Conservation (phyloP, 2,113 vertebrate species). For the Neogale vison region DNA sequence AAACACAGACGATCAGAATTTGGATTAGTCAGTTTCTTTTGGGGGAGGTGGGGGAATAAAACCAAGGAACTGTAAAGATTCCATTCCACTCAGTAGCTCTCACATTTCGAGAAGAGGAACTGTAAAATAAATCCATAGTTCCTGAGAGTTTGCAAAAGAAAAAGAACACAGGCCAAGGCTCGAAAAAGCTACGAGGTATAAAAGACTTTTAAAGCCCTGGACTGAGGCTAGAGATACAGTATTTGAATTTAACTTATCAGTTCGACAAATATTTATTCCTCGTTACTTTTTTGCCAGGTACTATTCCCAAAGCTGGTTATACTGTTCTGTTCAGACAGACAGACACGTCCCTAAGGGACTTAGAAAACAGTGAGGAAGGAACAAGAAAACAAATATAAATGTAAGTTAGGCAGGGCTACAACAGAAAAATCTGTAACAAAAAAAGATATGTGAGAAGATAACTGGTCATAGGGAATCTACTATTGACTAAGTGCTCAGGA, state of each 20-base stretch:
- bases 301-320: background rate
- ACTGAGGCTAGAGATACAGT: background rate
- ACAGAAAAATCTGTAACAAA: background rate
- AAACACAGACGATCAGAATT: background rate
- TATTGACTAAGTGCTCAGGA: background rate
- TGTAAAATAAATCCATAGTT: background rate
- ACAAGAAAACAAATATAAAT: background rate
- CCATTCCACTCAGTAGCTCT: background rate
- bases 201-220: background rate
- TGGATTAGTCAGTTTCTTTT: background rate
- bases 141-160: background rate
- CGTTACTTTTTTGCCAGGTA: background rate
- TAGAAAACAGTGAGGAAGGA: background rate
- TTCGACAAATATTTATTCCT: conserved; percentile 10
- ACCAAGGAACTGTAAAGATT: background rate
- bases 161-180: background rate
- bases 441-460: background rate
- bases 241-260: conserved; percentile 22
- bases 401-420: background rate
- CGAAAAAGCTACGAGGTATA: background rate
- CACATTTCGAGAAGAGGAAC: background rate
- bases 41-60: background rate
- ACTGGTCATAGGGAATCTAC: background rate
- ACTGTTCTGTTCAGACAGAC: background rate
- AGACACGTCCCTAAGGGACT: background rate